Conservation (phyloP, 2,797 vertebrate genomes). For the Anguilla pacifica region DNA sequence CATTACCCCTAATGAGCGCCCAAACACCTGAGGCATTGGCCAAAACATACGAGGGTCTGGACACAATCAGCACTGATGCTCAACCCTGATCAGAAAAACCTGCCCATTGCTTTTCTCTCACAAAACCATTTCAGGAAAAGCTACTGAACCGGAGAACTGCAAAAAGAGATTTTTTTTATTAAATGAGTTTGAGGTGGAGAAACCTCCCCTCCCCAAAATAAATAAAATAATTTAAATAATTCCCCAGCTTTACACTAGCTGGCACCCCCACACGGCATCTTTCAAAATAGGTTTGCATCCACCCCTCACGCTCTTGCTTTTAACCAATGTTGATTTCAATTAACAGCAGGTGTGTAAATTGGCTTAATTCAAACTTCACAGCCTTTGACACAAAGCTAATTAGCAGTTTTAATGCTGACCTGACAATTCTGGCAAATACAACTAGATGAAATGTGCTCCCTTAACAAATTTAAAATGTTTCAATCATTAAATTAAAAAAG, state of each 20-base stretch:
- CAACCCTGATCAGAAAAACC: too few species aligned
- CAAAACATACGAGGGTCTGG: neutral
- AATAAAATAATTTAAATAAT: too few species aligned
- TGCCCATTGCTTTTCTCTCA: too few species aligned
- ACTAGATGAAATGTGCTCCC: neutral
- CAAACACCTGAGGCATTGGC: too few species aligned
- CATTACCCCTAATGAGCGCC: too few species aligned
- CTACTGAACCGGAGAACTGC: too few species aligned
- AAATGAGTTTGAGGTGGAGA: too few species aligned
- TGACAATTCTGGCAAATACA: neutral
- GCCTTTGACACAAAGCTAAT: neutral
- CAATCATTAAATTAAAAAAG: neutral
- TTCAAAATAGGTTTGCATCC: neutral
- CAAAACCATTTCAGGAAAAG: too few species aligned
- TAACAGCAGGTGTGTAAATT: neutral
- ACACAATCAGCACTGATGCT: too few species aligned
- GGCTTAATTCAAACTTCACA: neutral
- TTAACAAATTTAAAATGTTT: too few species aligned
- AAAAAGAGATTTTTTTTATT: too few species aligned
- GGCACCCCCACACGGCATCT: neutral
- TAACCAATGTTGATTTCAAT: neutral
- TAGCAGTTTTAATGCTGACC: neutral
- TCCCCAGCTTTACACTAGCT: neutral
- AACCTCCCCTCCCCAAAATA: too few species aligned
- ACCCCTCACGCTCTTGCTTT: neutral